phyloP scores from a whole-genome alignment of 2,888 invertebrate species.

The Aphodius granarius region DNA sequence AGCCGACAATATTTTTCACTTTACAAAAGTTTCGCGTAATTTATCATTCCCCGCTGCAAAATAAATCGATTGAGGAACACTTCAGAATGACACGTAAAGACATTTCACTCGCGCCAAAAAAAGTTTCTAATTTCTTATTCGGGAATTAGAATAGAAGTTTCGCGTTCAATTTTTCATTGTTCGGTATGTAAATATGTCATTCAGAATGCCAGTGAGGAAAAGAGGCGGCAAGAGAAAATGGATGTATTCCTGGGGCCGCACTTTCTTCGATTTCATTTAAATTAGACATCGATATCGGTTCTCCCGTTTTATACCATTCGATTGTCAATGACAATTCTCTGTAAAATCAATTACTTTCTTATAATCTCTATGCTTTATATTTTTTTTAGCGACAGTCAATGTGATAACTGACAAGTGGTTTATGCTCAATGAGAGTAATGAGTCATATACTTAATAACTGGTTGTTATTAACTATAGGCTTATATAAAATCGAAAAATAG shows the following conservation, averaged over 20 bases:
- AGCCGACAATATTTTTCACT: conserved; percentile 38
- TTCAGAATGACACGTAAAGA: conserved; percentile 25
- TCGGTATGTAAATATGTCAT: background rate
- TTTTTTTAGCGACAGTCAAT: no score
- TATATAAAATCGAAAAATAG: no score
- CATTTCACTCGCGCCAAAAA: background rate
- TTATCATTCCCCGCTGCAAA: conserved; percentile 36
- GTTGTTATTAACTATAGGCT: no score
- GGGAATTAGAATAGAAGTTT: background rate
- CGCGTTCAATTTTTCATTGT: background rate
- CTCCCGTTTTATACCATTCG: background rate
- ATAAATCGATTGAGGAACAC: conserved; percentile 34
- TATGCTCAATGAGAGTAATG: no score
- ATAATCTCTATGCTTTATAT: background rate
- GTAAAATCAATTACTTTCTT: background rate
- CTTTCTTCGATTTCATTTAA: background rate
- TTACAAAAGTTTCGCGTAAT: conserved; percentile 37
- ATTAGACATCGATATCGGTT: background rate
- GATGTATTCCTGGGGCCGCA: background rate
- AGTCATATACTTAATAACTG: no score
- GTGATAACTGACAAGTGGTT: no score
- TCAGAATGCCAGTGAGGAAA: background rate
- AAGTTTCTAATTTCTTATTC: conserved; percentile 10
- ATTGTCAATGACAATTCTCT: background rate
- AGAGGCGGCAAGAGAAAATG: background rate